Percentiles rank a stretch among this genome's conserved stretches.
Conservation (phyloP, 2,888 invertebrate species). For the Seladonia tumulorum region DNA sequence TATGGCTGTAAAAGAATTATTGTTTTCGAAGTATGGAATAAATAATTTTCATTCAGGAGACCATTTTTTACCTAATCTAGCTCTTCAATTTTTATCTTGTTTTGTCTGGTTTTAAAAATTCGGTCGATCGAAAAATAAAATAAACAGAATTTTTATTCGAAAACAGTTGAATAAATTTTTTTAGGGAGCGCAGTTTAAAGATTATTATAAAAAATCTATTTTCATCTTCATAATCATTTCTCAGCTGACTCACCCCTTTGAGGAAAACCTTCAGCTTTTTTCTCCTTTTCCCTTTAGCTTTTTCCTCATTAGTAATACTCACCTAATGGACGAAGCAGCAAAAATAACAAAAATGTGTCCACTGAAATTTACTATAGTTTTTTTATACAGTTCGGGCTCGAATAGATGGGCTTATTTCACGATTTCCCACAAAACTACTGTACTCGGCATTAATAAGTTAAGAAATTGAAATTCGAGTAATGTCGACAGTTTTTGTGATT, state of each 20-base stretch:
- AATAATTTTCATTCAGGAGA: too few species aligned
- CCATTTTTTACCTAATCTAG: too few species aligned
- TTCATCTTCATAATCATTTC: too few species aligned
- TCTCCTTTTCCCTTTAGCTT: neutral
- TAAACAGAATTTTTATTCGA: neutral
- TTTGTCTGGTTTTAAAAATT: too few species aligned
- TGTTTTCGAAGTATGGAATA: too few species aligned
- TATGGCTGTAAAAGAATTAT: too few species aligned
- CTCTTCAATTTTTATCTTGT: too few species aligned
- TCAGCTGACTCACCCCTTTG: neutral
- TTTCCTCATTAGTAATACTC: neutral
- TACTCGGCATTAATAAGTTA: neutral
- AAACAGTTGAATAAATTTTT: too few species aligned
- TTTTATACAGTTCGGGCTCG: neutral
- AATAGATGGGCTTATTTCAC: neutral
- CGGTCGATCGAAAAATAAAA: neutral
- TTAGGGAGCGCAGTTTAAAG: too few species aligned
- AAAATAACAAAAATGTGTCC: too few species aligned
- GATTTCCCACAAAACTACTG: neutral
- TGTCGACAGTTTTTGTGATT: neutral
- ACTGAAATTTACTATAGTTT: neutral
- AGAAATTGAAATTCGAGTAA: neutral
- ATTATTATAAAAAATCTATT: too few species aligned
- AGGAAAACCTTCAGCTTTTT: neutral
- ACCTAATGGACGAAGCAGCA: too few species aligned